Base-by-base conservation (phyloP, 2,888 invertebrate species). In the Busseola fusca region DNA sequence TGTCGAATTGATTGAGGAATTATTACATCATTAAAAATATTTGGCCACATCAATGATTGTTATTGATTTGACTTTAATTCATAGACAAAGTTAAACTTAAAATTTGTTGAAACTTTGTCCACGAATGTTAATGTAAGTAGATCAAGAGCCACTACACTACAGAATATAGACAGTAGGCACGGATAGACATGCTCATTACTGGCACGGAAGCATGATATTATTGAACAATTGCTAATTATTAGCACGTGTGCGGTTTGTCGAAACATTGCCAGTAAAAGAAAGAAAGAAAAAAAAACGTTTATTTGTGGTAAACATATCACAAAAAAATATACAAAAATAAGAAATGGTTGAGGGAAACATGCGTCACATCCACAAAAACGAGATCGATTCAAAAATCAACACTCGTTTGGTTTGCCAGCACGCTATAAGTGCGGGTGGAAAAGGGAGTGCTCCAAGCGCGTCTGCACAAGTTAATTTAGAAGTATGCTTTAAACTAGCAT, bases 1-100 rank as follows among this genome's bases (percentile, higher is more conserved):
- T 63, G 54, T 64, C 78, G n/a, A 59, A 50, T 56, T 72, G 64
- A 72, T 81, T 69, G 65, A 52, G 54, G 50, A 37, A 50, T 78
- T 52, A 72, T 78, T 52, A 72, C 18, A 45, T 50, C 27, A 7
- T 42, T 52, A 30, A 27, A 30, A 27, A 27, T 60, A 42, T 64
- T 59, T 34, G 42, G 57, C n/a, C 42, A 59, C 25, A 58, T 18
- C 40, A 48, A 59, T 54, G 10, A 50, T 54, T 27, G 57, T 27
- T 27, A n/a, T 50, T 50, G n/a, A 50, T 50, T n/a, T 50, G 10
- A 50, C 10, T 50, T 50, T 52, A 52, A 52, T 25, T 52, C 14
- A 14, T 52, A 52, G 25, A 25, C 14, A 52, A 25, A 25, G 52
- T 25, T 52, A 25, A 6, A 34, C 34, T 34, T 52, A 25, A 25